Percentiles rank a stretch among this genome's conserved stretches.
Evolutionary conservation across 2,888 invertebrate genomes (phyloP).

Genomic region (Polydrusus tereticollis): DNA sequence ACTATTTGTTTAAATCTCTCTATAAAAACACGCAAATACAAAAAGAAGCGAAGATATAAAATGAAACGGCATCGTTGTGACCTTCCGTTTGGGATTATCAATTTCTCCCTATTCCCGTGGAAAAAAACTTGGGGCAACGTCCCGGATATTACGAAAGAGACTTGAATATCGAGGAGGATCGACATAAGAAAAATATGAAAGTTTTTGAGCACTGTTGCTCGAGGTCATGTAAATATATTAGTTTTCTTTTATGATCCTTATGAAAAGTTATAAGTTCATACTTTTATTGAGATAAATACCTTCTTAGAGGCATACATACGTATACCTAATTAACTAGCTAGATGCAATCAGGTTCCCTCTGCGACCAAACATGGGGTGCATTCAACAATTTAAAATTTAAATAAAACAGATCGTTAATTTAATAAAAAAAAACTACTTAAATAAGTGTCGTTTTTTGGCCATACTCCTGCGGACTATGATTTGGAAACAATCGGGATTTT

Average conservation of each 20-base stretch:
- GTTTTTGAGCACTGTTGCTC: constrained; percentile 16
- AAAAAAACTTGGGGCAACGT: constrained; percentile 24
- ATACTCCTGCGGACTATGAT: too few relatives aligned
- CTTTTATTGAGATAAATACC: too few relatives aligned
- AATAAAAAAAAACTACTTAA: too few relatives aligned
- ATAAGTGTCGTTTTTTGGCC: too few relatives aligned
- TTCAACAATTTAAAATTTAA: too few relatives aligned
- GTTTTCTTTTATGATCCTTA: background rate
- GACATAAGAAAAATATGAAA: constrained; percentile 21
- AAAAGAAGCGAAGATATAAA: constrained; percentile 22
- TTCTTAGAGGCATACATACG: too few relatives aligned
- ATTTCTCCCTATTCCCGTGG: constrained; percentile 18
- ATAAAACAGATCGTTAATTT: too few relatives aligned
- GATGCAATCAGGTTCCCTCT: too few relatives aligned
- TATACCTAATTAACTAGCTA: too few relatives aligned
- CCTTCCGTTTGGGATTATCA: constrained; percentile 34
- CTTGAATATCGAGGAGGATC: constrained; percentile 27
- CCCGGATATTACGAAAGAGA: constrained; percentile 20
- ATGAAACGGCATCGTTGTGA: constrained; percentile 23
- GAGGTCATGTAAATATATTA: background rate
- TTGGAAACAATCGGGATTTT: too few relatives aligned
- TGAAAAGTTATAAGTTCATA: too few relatives aligned
- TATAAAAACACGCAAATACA: constrained; percentile 12
- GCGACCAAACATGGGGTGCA: too few relatives aligned
- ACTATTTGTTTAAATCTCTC: constrained; percentile 17